These are phyloP conservation scores for Anguilla obscura DNA, from an alignment of 2,797 vertebrate genomes.

Conservation along the genomic window DNA sequence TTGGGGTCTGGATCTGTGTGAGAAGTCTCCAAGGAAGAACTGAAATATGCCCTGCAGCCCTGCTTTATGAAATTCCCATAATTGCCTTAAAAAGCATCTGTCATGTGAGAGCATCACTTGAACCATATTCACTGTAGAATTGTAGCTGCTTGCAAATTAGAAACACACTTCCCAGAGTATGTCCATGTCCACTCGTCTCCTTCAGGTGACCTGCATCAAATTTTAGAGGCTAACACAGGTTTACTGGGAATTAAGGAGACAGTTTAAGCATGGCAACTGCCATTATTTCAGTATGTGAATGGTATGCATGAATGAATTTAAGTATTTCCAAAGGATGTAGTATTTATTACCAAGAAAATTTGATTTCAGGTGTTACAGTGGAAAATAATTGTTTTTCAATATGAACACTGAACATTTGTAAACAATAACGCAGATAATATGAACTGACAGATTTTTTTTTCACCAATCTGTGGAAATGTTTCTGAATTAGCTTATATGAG, in stretches of 20 bases:
- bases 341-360: too few species aligned
- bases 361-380: too few species aligned
- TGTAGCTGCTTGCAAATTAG: not conserved
- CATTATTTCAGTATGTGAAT: too few species aligned
- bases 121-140: not conserved
- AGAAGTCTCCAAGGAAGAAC: not conserved
- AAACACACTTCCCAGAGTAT: not conserved
- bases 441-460: too few species aligned
- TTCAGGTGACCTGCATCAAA: not conserved
- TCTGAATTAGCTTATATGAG: too few species aligned
- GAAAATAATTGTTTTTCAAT: too few species aligned
- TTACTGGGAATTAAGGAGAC: not conserved
- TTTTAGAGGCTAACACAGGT: not conserved
- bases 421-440: too few species aligned
- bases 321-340: too few species aligned
- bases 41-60: conserved; percentile 10
- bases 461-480: too few species aligned
- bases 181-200: not conserved
- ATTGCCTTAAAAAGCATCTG: conserved; percentile 6
- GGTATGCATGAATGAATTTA: too few species aligned
- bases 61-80: not conserved
- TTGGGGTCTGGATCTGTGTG: not conserved
- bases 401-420: too few species aligned
- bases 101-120: not conserved
- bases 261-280: too few species aligned